Evolutionary conservation across 2,888 invertebrate species (phyloP).

Genomic region (Patella caerulea): DNA sequence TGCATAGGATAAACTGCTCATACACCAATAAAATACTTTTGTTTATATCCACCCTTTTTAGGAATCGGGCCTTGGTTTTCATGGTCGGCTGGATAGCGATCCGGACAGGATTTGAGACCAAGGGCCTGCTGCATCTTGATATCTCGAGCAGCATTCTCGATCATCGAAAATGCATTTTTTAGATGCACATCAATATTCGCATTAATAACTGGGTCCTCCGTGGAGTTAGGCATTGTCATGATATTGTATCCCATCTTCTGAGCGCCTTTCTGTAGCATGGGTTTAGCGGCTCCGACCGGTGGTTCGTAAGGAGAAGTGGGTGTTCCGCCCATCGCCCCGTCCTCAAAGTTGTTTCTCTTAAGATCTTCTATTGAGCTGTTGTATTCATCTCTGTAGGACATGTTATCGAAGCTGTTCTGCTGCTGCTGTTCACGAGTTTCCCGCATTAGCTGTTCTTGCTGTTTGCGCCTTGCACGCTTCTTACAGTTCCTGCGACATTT

Average conservation of each 20-base stretch:
- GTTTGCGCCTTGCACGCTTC: neutral
- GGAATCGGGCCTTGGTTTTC: neutral
- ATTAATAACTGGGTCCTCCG: neutral
- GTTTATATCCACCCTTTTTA: neutral
- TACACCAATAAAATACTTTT: neutral
- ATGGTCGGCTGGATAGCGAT: neutral
- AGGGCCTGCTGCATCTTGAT: slow-evolving; percentile 2
- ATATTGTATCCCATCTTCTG: slow-evolving; percentile 1
- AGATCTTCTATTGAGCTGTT: too few species aligned
- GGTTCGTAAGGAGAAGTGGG: neutral
- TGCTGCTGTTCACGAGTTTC: neutral
- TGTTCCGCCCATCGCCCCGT: neutral
- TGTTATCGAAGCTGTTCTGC: neutral
- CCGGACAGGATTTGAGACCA: neutral
- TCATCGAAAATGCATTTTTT: neutral
- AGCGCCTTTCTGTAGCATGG: neutral
- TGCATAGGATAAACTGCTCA: neutral
- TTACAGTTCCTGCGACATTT: neutral
- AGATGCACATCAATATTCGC: slow-evolving; percentile 2
- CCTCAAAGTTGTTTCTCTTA: neutral
- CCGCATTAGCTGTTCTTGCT: neutral
- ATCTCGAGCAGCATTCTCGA: neutral
- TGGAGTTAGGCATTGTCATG: neutral
- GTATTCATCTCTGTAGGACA: neutral
- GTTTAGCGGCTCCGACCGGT: neutral